These are phyloP conservation scores for Champsocephalus gunnari DNA, from an alignment of 2,797 vertebrate species.

Conservation along the genomic window DNA sequence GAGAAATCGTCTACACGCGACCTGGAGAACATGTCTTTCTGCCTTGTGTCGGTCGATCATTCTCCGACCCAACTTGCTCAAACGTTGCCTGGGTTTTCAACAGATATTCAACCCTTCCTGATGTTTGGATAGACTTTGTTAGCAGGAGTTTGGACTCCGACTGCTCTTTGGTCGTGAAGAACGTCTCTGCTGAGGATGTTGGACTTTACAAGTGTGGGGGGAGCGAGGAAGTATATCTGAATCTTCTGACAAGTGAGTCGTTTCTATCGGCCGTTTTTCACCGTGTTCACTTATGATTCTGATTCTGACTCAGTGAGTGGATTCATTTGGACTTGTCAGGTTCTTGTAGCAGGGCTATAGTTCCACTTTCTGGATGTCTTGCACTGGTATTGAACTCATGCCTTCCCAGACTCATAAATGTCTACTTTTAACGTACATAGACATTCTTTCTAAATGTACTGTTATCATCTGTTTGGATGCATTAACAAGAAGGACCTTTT, in stretches of 20 bases:
- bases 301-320: no score
- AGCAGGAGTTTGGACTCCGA: fast-evolving
- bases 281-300: no score
- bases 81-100: fast-evolving
- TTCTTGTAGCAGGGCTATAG: no score
- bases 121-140: fast-evolving
- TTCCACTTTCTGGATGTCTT: no score
- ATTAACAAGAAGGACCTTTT: no score
- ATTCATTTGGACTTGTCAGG: no score
- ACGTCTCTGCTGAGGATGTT: conserved; percentile 24
- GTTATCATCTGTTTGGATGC: no score
- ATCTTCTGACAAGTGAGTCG: conserved; percentile 41
- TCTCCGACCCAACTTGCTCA: neutral
- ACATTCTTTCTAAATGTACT: no score
- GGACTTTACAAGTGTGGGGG: neutral
- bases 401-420: no score
- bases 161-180: conserved; percentile 44
- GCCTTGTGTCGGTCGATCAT: fast-evolving
- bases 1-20: fast-evolving
- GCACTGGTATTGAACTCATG: no score
- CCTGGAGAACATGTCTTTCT: neutral
- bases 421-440: no score
- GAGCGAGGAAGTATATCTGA: fast-evolving
- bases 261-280: no score
- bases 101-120: fast-evolving